Conservation (phyloP, 2,113 vertebrate species). For the Rousettus leschenaultii region DNA sequence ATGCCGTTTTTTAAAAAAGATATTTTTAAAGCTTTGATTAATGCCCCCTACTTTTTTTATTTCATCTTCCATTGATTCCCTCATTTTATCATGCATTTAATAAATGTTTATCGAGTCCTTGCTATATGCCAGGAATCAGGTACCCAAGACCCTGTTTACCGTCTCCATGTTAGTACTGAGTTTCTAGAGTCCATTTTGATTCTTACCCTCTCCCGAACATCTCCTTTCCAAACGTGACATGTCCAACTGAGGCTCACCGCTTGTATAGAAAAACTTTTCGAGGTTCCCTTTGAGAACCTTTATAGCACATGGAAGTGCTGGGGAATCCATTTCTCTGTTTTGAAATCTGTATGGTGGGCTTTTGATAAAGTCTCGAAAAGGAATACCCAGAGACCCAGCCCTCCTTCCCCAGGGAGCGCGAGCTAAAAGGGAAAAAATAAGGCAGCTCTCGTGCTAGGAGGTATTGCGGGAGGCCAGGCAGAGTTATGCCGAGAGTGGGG, state of each 20-base stretch:
- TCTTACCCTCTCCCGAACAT: not conserved
- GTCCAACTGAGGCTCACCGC: not conserved
- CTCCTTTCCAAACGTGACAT: not conserved
- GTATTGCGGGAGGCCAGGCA: not conserved
- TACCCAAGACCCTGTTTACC: not conserved
- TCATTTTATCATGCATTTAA: not conserved
- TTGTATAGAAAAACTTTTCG: not conserved
- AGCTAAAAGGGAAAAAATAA: not conserved
- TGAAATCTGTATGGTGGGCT: not conserved
- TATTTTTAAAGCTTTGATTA: not conserved
- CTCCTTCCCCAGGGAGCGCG: not conserved
- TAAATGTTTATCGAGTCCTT: not conserved
- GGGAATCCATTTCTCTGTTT: not conserved
- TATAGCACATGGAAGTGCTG: not conserved
- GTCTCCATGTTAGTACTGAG: not conserved
- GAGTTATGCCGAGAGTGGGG: not conserved
- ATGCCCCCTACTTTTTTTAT: not conserved
- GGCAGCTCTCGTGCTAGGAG: not conserved
- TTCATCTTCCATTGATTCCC: not conserved
- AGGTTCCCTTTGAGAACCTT: not conserved
- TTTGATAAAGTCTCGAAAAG: not conserved
- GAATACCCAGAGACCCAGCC: not conserved
- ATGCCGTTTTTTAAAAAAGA: too few species aligned
- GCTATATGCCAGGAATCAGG: not conserved
- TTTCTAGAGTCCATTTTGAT: not conserved